phyloP scores from a whole-genome alignment of 1,140 invertebrate genomes.

The Drosophila jambulina region DNA sequence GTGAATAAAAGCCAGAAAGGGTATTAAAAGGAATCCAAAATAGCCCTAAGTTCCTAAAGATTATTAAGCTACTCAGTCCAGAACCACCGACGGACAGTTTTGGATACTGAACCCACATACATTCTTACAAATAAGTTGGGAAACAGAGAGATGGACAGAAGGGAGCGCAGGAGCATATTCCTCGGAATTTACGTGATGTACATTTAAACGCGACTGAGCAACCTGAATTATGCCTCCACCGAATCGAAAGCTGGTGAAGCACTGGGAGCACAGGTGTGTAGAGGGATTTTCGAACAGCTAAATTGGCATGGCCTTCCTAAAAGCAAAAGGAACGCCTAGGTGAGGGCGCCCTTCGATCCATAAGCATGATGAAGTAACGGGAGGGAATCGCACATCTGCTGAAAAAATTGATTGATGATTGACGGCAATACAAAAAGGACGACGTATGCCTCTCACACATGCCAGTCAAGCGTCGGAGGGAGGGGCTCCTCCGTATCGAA shows the following conservation, averaged over 20 bases:
- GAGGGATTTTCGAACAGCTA: slow-evolving; percentile 60
- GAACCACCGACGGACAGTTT: slow-evolving; percentile 5
- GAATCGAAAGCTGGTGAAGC: slow-evolving; percentile 25
- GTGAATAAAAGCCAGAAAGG: not conserved
- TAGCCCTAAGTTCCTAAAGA: slow-evolving; percentile 4
- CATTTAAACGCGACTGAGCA: slow-evolving; percentile 72
- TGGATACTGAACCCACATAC: slow-evolving; percentile 55
- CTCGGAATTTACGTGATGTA: slow-evolving; percentile 78
- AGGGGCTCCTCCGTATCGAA: slow-evolving; percentile 8
- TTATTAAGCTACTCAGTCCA: slow-evolving; percentile 25
- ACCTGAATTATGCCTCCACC: slow-evolving; percentile 72
- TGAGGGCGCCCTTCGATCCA: slow-evolving; percentile 41
- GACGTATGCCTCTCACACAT: slow-evolving; percentile 28
- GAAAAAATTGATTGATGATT: slow-evolving; percentile 70
- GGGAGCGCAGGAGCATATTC: slow-evolving; percentile 57
- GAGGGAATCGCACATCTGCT: slow-evolving; percentile 59
- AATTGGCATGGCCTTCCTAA: slow-evolving; percentile 70
- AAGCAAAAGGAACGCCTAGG: slow-evolving; percentile 60
- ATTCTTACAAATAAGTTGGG: slow-evolving; percentile 31
- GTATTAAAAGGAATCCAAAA: not conserved
- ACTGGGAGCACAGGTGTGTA: slow-evolving; percentile 15
- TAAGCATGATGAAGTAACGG: slow-evolving; percentile 62
- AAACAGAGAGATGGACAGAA: slow-evolving; percentile 5
- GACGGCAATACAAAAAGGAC: slow-evolving; percentile 37
- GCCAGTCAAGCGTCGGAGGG: slow-evolving; percentile 2